Conservation (phyloP, 2,797 vertebrate genomes). For the Acrossocheilus wenchowensis region DNA sequence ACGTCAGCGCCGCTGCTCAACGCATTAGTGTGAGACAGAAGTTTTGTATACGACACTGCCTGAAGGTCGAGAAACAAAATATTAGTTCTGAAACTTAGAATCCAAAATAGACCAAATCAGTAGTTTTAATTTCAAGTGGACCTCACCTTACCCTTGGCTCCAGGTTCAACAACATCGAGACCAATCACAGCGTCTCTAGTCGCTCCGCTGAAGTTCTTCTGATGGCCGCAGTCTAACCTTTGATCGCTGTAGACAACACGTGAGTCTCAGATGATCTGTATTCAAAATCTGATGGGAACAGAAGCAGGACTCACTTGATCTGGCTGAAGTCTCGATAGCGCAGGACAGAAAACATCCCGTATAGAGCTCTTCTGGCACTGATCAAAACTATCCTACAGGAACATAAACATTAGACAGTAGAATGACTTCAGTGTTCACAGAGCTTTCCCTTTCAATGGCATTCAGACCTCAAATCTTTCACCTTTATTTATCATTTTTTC, state of each 20-base stretch:
- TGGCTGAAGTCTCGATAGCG: constrained; percentile 83
- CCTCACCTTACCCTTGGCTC: background rate
- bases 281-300: background rate
- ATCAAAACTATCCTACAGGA: constrained; percentile 83
- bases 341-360: constrained; percentile 86
- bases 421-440: background rate
- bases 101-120: background rate
- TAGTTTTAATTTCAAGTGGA: background rate
- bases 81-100: background rate
- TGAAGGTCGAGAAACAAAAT: background rate
- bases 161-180: background rate
- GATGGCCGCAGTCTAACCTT: background rate
- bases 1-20: background rate
- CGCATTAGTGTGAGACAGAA: constrained; percentile 11
- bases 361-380: constrained; percentile 87
- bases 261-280: background rate
- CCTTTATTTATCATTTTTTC: background rate
- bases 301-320: constrained; percentile 78
- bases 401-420: background rate
- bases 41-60: constrained; percentile 19
- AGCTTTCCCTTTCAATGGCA: background rate
- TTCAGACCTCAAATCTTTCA: background rate
- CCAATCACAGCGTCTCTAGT: background rate
- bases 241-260: background rate
- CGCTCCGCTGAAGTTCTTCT: background rate